Conservation (phyloP, 2,888 invertebrate genomes). For the Yponomeuta malinellus region DNA sequence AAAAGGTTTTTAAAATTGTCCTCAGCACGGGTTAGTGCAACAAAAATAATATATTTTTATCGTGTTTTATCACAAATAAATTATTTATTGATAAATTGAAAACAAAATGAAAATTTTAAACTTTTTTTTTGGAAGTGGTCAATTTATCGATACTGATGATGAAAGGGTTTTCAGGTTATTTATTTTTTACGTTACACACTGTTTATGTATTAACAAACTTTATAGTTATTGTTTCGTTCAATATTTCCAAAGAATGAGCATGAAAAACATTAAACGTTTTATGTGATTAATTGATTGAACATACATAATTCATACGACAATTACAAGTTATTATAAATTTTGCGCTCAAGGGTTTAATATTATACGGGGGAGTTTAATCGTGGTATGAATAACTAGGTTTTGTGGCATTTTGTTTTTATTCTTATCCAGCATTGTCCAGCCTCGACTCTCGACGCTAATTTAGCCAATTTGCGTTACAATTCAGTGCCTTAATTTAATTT, state of each 20-base stretch:
- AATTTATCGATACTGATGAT: constrained; percentile 16
- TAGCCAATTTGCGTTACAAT: background rate
- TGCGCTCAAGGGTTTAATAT: constrained; percentile 3
- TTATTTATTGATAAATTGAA: no score
- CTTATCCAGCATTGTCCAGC: background rate
- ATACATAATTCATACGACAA: constrained; percentile 14
- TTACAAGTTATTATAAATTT: constrained; percentile 13
- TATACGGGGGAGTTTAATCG: constrained; percentile 8
- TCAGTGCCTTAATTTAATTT: background rate
- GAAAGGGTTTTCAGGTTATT: no score
- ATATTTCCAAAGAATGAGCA: constrained; percentile 15
- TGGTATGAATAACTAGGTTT: constrained; percentile 8
- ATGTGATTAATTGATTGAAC: constrained; percentile 16
- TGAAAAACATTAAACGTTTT: constrained; percentile 15
- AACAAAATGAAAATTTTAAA: no score
- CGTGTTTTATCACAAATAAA: no score
- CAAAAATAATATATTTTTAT: no score
- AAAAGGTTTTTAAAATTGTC: no score
- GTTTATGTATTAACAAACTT: background rate
- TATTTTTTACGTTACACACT: no score
- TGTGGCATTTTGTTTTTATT: background rate
- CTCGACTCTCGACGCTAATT: background rate
- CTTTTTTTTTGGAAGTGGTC: constrained; percentile 7
- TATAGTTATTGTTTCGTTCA: background rate
- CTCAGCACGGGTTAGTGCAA: no score